Evolutionary conservation across 2,888 invertebrate species (phyloP).

Genomic region (Syritta pipiens): DNA sequence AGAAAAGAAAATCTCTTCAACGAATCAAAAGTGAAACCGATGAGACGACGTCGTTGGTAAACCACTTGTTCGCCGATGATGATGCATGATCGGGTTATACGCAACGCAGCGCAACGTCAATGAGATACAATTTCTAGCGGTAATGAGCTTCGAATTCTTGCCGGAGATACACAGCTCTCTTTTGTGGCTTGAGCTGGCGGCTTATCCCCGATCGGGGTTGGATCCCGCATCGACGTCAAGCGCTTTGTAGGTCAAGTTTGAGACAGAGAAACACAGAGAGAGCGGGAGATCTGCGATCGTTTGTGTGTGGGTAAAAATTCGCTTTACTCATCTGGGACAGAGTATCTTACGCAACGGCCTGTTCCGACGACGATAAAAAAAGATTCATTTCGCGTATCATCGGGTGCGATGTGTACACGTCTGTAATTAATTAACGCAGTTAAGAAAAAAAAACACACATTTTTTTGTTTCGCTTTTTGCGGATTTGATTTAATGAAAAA

Average conservation of each 20-base stretch:
- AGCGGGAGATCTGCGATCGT: no score
- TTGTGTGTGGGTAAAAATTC: no score
- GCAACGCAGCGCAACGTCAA: no score
- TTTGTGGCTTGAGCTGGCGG: no score
- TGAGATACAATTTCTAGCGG: background rate
- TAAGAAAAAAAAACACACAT: no score
- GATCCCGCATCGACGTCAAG: background rate
- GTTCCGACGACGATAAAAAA: background rate
- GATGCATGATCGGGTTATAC: background rate
- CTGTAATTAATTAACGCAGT: constrained; percentile 32
- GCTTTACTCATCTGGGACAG: constrained; percentile 12
- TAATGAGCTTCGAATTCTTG: constrained; percentile 12
- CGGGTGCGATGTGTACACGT: constrained; percentile 1
- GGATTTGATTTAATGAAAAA: constrained; percentile 16
- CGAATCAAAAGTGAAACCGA: constrained; percentile 36
- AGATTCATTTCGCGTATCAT: background rate
- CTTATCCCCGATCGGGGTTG: background rate
- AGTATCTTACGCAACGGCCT: constrained; percentile 23
- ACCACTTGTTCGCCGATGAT: background rate
- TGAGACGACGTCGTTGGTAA: background rate
- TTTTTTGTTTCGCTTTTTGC: constrained; percentile 7
- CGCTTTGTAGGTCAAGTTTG: constrained; percentile 49
- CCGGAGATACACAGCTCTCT: no score
- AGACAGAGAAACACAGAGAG: constrained; percentile 24
- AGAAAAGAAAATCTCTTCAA: constrained; percentile 23